Evolutionary conservation across 2,113 vertebrate species (phyloP).

Genomic region (Antennarius striatus): DNA sequence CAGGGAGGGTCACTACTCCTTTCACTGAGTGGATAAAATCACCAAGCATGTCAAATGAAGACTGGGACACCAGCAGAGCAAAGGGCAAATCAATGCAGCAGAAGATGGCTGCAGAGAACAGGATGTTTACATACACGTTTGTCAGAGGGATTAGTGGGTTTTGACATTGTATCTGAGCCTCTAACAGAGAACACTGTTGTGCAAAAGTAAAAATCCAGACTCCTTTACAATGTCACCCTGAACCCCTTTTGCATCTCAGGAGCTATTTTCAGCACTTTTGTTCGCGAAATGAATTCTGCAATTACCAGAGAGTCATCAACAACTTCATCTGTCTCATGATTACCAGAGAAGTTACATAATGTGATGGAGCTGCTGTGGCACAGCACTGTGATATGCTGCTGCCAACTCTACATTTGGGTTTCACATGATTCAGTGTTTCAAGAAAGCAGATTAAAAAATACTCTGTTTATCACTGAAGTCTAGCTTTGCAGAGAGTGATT

Average conservation of each 20-base stretch:
- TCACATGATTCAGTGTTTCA: slow-evolving; percentile 1
- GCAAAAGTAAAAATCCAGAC: slow-evolving; percentile 18
- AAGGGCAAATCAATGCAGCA: slow-evolving; percentile 13
- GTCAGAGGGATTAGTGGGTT: background rate
- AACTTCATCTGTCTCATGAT: slow-evolving; percentile 26
- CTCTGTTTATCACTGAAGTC: too few relatives aligned
- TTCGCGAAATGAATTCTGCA: slow-evolving; percentile 5
- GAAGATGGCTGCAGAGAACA: slow-evolving; percentile 3
- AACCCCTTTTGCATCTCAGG: background rate
- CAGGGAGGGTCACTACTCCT: background rate
- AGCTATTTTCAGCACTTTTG: background rate
- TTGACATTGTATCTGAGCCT: slow-evolving; percentile 29
- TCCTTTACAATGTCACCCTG: background rate
- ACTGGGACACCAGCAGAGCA: slow-evolving; percentile 13
- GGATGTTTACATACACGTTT: slow-evolving; percentile 3
- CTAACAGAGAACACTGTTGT: slow-evolving; percentile 25
- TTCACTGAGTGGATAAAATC: slow-evolving; percentile 6
- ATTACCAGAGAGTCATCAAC: slow-evolving; percentile 4
- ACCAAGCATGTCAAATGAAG: background rate
- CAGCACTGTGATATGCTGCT: slow-evolving; percentile 15
- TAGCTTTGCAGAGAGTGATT: too few relatives aligned
- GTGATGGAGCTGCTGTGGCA: slow-evolving; percentile 1
- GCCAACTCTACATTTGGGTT: slow-evolving; percentile 14
- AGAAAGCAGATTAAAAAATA: slow-evolving; percentile 7
- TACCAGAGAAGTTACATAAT: slow-evolving; percentile 32